Evolutionary conservation across 2,113 vertebrate genomes (phyloP).

Genomic region (Pollachius pollachius): DNA sequence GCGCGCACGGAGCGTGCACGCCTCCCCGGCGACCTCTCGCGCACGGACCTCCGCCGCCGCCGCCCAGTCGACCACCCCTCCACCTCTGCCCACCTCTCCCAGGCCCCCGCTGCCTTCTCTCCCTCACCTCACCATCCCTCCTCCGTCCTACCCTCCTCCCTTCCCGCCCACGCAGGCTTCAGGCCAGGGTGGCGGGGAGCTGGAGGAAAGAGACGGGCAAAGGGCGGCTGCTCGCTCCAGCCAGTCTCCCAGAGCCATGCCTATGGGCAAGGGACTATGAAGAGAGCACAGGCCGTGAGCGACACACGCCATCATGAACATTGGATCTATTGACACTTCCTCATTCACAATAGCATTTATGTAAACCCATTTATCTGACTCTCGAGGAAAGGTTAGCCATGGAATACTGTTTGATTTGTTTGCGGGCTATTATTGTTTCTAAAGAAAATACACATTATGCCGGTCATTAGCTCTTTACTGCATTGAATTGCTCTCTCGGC

Average conservation of each 20-base stretch:
- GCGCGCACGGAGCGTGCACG: conserved; percentile 62
- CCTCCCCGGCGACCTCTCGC: conserved; percentile 61
- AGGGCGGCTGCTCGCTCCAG: conserved; percentile 37
- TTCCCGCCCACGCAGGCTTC: conserved; percentile 63
- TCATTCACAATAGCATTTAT: conserved; percentile 12
- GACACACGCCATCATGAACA: conserved; percentile 16
- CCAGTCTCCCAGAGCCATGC: conserved; percentile 64
- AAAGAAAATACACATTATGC: conserved; percentile 15
- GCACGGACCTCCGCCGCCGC: conserved; percentile 30
- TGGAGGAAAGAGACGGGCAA: conserved; percentile 60
- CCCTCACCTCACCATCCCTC: conserved; percentile 53
- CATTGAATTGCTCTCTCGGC: conserved; percentile 20
- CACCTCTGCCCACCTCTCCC: conserved; percentile 62
- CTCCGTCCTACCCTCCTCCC: conserved; percentile 60
- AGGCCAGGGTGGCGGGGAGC: conserved; percentile 40
- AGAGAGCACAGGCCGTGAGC: conserved; percentile 27
- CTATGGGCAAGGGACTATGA: conserved; percentile 64
- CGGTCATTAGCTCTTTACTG: background rate
- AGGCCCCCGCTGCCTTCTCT: conserved; percentile 49
- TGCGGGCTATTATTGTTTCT: conserved; percentile 14
- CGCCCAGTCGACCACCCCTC: conserved; percentile 38
- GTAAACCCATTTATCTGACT: conserved; percentile 6
- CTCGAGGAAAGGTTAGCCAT: conserved; percentile 3
- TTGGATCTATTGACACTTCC: conserved; percentile 23
- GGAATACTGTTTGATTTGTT: conserved; percentile 32